Conservation (phyloP, 2,113 vertebrate species). For the Sprattus sprattus region DNA sequence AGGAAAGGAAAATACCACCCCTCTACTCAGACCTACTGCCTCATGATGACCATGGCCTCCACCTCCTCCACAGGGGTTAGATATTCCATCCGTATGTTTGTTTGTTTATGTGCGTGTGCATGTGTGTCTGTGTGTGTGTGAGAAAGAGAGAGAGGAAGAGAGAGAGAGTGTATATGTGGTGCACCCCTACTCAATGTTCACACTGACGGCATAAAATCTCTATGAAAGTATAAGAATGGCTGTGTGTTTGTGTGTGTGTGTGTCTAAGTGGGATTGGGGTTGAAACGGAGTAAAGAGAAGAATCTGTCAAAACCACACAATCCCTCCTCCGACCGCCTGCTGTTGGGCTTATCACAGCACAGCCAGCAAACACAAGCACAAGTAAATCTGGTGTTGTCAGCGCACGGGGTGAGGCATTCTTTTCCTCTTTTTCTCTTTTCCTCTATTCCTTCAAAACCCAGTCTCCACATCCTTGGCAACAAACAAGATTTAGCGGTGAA, state of each 20-base stretch:
- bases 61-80: not conserved
- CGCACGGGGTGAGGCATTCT: not conserved
- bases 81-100: conserved; percentile 5
- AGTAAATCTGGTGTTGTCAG: conserved; percentile 37
- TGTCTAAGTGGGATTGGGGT: conserved; percentile 4
- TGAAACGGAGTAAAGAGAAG: conserved; percentile 17
- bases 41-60: not conserved
- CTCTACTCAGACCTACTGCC: not conserved
- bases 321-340: not conserved
- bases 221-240: not conserved
- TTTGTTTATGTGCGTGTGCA: not conserved
- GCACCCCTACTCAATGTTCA: not conserved
- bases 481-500: not conserved
- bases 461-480: not conserved
- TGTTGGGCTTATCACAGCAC: conserved; percentile 35
- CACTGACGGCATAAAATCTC: not conserved
- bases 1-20: conserved; percentile 11
- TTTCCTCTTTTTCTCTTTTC: not conserved
- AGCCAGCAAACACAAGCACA: conserved; percentile 41
- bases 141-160: not conserved
- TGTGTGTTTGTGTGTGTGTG: conserved; percentile 30
- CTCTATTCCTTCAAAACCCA: not conserved
- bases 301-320: conserved; percentile 44
- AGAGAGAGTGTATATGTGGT: not conserved
- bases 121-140: not conserved